phyloP scores from a whole-genome alignment of 2,113 vertebrate genomes.

The Tenrec ecaudatus region DNA sequence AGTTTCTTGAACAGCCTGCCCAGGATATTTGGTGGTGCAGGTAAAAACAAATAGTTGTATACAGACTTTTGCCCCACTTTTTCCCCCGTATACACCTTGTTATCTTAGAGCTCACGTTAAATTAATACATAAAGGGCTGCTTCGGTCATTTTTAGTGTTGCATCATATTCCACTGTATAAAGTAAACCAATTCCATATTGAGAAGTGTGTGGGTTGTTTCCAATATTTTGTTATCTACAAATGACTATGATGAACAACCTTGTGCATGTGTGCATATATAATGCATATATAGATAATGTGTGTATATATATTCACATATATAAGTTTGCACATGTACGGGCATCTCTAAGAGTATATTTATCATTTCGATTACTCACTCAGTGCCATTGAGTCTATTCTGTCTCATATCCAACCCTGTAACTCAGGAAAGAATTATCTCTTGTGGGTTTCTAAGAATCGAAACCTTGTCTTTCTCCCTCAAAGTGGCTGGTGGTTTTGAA shows the following conservation, averaged over 20 bases:
- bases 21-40: not conserved
- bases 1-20: conserved; percentile 32
- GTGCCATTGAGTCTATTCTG: too few species aligned
- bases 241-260: conserved; percentile 36
- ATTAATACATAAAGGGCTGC: not conserved
- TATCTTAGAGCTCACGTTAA: not conserved
- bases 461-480: too few species aligned
- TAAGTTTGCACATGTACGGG: not conserved
- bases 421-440: too few species aligned
- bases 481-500: too few species aligned
- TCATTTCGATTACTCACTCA: too few species aligned
- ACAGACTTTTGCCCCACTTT: not conserved
- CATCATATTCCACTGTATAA: not conserved
- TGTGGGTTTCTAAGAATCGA: too few species aligned
- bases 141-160: conserved; percentile 22
- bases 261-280: not conserved
- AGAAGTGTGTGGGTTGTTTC: not conserved
- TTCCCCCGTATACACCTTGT: not conserved
- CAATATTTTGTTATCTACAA: not conserved
- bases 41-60: not conserved
- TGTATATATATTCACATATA: too few species aligned
- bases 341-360: not conserved
- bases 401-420: too few species aligned
- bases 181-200: not conserved
- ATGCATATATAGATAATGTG: too few species aligned